Evolutionary conservation across 2,113 vertebrate genomes (phyloP), one percentile per base, ranked within the genome.

Genomic region (Passer montanus): DNA sequence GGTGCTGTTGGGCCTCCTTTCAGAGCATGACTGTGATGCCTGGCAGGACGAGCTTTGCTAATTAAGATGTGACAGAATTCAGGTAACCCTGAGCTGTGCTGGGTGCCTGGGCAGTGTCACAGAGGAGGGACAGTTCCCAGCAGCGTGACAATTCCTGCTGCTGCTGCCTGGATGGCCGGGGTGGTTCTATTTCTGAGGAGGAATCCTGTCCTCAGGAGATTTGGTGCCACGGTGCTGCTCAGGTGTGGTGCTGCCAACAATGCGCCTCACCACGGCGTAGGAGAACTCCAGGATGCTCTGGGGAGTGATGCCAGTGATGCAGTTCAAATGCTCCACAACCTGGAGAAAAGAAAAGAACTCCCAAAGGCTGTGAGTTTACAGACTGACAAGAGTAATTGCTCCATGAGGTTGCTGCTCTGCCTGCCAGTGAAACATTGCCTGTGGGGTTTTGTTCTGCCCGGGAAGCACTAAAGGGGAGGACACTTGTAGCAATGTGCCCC

Each of bases 301-400:
- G 7, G 43, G 64, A 15, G 98, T 98, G 23, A 99, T 99, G 76
- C 98, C 98, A 35, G 99, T 99, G 97, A 99, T 99, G 59, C 95
- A 97, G 60, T 97, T 98, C 59, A 99, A 98, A 91, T 99, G 98
- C 56, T 97, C 95, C 76, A 98, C 93, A 37, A 98, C 98, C 99
- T 99, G 89, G 35, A 87, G 37, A 89, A 53, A 72, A 59, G 2
- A 10, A 56, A 50, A 15, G 1, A 35, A 2, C 21, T 41, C 26
- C 33, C 22, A 12, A 60, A 41, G 37, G 31, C 37, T 1, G 0
- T 10, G 6, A 24, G 24, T 63, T 89, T 13, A 50, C 56, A 93
- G 50, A 43, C 10, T 35, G 44, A 30, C 0, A 4, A 16, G 16
- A 69, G 33, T 23, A 68, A 33, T 8, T 37, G 44, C 20, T 46